Percentiles rank a stretch among this genome's conserved stretches.
phyloP scores from a whole-genome alignment of 53 echinoderm and acorn worm species.

The Patiria pectinifera region DNA sequence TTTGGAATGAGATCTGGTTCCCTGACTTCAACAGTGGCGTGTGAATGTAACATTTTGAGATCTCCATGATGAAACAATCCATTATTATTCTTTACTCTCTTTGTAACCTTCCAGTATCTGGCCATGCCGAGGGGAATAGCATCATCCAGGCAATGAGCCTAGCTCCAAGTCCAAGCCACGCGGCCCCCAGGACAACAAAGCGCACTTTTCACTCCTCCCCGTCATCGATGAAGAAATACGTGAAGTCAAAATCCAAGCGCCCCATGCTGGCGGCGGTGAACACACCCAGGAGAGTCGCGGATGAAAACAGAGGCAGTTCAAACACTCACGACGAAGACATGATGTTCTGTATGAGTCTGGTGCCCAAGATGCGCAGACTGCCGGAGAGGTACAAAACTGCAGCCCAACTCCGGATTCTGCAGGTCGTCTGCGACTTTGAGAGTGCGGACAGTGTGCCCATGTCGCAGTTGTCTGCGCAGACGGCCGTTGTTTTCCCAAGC shows the following conservation, averaged over 20 bases:
- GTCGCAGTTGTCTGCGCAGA: background rate
- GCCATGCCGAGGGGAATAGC: background rate
- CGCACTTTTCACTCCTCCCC: background rate
- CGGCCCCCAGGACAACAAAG: background rate
- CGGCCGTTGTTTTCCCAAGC: background rate
- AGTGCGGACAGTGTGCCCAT: background rate
- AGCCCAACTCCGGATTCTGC: slow-evolving; percentile 58
- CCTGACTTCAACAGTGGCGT: too few relatives aligned
- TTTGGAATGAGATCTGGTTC: too few relatives aligned
- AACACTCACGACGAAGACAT: slow-evolving; percentile 32
- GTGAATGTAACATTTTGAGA: too few relatives aligned
- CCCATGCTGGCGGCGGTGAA: background rate
- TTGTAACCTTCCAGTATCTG: background rate
- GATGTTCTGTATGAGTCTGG: slow-evolving; percentile 53
- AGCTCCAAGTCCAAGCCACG: background rate
- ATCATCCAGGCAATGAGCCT: background rate
- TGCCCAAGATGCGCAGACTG: slow-evolving; percentile 44
- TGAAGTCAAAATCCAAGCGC: background rate
- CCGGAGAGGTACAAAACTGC: slow-evolving; percentile 36
- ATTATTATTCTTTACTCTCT: background rate
- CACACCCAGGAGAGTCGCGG: background rate
- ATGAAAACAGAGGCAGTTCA: background rate
- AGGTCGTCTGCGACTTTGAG: slow-evolving; percentile 51
- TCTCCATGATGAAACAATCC: too few relatives aligned
- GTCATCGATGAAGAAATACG: background rate